Percentiles rank a stretch among this genome's conserved stretches.
Conservation (phyloP, 2,113 vertebrate species). For the Paramormyrops kingsleyae region DNA sequence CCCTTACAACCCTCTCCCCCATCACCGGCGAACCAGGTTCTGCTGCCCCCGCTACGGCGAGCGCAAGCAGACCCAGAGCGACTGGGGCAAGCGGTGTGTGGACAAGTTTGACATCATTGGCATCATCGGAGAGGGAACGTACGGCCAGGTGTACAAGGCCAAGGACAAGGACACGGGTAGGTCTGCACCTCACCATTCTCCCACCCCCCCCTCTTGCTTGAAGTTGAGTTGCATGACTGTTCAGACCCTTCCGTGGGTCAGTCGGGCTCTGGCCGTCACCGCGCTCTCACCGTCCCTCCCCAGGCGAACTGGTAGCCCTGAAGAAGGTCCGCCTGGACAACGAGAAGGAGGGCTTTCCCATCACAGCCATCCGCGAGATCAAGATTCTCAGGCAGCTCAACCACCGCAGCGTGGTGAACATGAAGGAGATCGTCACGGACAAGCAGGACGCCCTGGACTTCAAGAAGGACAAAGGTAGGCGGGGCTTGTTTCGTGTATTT, state of each 20-base stretch:
- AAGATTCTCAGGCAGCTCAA: conserved; percentile 95
- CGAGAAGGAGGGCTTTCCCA: conserved; percentile 96
- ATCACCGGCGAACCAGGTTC: conserved; percentile 65
- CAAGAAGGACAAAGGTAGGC: conserved; percentile 94
- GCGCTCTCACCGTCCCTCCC: no score
- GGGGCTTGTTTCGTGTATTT: neutral
- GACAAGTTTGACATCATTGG: conserved; percentile 98
- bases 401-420: conserved; percentile 95
- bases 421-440: conserved; percentile 99
- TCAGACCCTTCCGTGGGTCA: neutral
- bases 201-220: neutral
- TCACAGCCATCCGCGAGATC: conserved; percentile 95
- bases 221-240: neutral
- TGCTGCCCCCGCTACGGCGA: conserved; percentile 97
- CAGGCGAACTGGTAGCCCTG: conserved; percentile 90
- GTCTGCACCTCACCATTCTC: neutral
- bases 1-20: neutral
- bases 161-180: conserved; percentile 97
- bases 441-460: conserved; percentile 98
- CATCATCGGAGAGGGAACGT: conserved; percentile 95
- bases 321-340: conserved; percentile 98
- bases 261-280: neutral
- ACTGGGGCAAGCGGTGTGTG: conserved; percentile 97
- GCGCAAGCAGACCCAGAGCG: conserved; percentile 86
- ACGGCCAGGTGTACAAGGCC: conserved; percentile 97